Conservation (phyloP, 2,797 vertebrate species). For the Oreonectes daqikongensis region DNA sequence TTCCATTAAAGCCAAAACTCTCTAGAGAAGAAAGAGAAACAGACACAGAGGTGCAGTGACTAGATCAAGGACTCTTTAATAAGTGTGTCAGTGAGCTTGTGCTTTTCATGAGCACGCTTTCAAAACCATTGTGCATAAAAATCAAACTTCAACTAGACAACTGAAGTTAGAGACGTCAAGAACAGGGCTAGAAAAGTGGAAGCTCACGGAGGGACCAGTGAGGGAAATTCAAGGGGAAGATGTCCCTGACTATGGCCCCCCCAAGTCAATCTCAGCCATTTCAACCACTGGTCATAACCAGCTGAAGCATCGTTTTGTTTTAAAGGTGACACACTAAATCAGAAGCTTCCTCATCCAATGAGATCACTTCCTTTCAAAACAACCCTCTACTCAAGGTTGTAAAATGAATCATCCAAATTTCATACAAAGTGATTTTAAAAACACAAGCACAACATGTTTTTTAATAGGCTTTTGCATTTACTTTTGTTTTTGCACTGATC, state of each 20-base stretch:
- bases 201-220: too few species aligned
- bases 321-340: slow-evolving; percentile 13
- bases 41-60: background rate
- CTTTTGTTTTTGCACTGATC: too few species aligned
- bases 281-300: background rate
- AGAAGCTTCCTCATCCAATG: background rate
- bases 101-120: background rate
- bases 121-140: background rate
- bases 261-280: too few species aligned
- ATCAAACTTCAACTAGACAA: slow-evolving; percentile 7
- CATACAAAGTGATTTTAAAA: too few species aligned
- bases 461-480: too few species aligned
- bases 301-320: slow-evolving; percentile 10
- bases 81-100: background rate
- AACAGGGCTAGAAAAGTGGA: too few species aligned
- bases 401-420: too few species aligned
- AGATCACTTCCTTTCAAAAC: slow-evolving; percentile 30
- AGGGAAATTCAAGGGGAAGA: too few species aligned
- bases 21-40: background rate
- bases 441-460: too few species aligned
- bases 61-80: background rate
- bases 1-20: background rate
- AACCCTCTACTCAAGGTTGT: too few species aligned
- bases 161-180: too few species aligned
- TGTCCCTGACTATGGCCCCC: too few species aligned